Evolutionary conservation across 1,140 invertebrate species (phyloP), one percentile per base, ranked within the genome.

Genomic region (Octopus bimaculoides): DNA sequence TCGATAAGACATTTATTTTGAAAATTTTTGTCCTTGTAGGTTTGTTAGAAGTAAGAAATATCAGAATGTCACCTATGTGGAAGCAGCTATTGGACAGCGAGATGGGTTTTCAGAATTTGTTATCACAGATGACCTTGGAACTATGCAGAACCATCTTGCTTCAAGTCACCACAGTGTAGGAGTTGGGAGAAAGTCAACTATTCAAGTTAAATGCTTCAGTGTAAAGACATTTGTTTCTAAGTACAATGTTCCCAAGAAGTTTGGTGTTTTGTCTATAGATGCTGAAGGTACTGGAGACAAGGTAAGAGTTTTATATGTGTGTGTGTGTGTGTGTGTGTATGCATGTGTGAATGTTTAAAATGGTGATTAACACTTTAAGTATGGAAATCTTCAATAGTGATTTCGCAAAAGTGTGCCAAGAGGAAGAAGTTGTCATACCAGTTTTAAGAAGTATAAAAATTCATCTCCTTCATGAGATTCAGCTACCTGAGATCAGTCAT

Each of bases 261-360:
- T 88, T 82, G 86, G 85, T 7, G 80, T 88, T 75, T 77, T 88
- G 26, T 88, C 87, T 9, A 85, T 88, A 66, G 87, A 88, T 84
- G 85, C 85, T 20, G 86, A 88, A 82, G 87, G 87, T 1, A 54
- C 80, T 14, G 85, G 86, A 76, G 83, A 83, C 66, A 81, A 81
- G 83, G 87, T 88, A 80, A 81, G 81, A 55, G 26, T 61, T 61
- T 61, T 61, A 17, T 9, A 1, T 17, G 10, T 26, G 73, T 74
- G 73, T 74, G 4, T 74, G 77, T 61, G 77, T 74, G 73, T 74
- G 73, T 74, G 73, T 74, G 73, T 52, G 73, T 52, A 4, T 52
- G 73, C 20, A 20, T 52, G 73, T 74, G 73, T 4, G 73, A 9
- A 26, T 74, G 17, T n/a, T 9, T 1, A 12, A 10, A 10, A 10